Conservation (phyloP, 2,797 vertebrate genomes). For the Lacerta viridis region DNA sequence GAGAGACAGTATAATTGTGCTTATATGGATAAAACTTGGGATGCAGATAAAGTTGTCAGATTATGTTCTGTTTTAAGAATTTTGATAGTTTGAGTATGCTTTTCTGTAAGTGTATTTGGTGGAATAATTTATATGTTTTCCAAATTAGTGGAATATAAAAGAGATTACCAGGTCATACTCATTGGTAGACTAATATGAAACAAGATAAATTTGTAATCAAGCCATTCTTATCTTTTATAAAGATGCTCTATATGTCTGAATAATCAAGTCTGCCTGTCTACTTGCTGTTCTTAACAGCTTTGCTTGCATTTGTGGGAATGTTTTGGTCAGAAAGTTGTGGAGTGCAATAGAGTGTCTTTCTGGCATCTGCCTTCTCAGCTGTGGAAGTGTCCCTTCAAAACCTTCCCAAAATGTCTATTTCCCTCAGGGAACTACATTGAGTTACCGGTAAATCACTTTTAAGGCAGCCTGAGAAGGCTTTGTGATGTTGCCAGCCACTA, state of each 20-base stretch:
- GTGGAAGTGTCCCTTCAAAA: background rate
- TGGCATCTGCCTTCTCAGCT: background rate
- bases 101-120: background rate
- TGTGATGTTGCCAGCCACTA: background rate
- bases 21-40: background rate
- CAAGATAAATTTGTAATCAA: background rate
- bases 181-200: slow-evolving; percentile 3
- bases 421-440: background rate
- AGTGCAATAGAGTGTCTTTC: background rate
- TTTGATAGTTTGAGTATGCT: background rate
- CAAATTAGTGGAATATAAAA: background rate
- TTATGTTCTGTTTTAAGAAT: background rate
- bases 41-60: background rate
- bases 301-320: background rate
- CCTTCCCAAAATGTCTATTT: background rate
- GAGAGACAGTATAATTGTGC: background rate
- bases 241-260: background rate
- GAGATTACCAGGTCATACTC: background rate
- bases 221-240: background rate
- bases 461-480: background rate
- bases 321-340: background rate
- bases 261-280: background rate
- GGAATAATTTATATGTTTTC: background rate
- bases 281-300: background rate
- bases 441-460: background rate